Evolutionary conservation across 2,888 invertebrate genomes (phyloP).

Genomic region (Bibio marci): DNA sequence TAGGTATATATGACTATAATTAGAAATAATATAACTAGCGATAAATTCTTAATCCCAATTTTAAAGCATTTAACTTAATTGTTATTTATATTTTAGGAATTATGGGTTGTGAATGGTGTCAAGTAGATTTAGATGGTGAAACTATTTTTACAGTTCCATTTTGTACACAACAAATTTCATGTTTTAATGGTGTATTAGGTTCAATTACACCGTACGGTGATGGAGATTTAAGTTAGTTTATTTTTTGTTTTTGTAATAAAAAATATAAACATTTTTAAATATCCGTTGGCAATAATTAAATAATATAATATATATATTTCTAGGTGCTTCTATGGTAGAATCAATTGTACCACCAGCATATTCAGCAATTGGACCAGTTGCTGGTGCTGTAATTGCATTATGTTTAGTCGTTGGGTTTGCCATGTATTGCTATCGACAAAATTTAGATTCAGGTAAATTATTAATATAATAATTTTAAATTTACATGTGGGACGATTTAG

Average conservation of each 20-base stretch:
- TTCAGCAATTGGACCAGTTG: slow-evolving; percentile 71
- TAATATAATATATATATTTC: not conserved
- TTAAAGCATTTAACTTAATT: not conserved
- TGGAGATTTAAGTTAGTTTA: slow-evolving; percentile 33
- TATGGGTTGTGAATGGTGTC: slow-evolving; percentile 86
- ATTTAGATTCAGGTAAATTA: slow-evolving; percentile 23
- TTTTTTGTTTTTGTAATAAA: slow-evolving; percentile 15
- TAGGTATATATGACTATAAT: slow-evolving; percentile 21
- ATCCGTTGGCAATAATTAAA: too few species aligned
- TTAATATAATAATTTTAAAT: too few species aligned
- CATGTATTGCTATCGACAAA: slow-evolving; percentile 69
- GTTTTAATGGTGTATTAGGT: slow-evolving; percentile 75
- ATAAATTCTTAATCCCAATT: too few species aligned
- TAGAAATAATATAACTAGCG: not conserved
- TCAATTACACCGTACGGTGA: slow-evolving; percentile 70
- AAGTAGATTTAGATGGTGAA: slow-evolving; percentile 55
- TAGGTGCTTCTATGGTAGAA: slow-evolving; percentile 23
- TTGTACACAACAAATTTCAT: slow-evolving; percentile 63
- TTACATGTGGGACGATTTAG: too few species aligned
- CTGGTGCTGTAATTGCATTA: slow-evolving; percentile 68
- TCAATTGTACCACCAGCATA: slow-evolving; percentile 32
- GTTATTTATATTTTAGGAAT: slow-evolving; percentile 34
- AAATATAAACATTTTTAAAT: slow-evolving; percentile 4
- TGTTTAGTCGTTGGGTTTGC: slow-evolving; percentile 65
- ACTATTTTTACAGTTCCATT: slow-evolving; percentile 50